Evolutionary conservation across 2,113 vertebrate species (phyloP).

Genomic region (Takifugu flavidus): DNA sequence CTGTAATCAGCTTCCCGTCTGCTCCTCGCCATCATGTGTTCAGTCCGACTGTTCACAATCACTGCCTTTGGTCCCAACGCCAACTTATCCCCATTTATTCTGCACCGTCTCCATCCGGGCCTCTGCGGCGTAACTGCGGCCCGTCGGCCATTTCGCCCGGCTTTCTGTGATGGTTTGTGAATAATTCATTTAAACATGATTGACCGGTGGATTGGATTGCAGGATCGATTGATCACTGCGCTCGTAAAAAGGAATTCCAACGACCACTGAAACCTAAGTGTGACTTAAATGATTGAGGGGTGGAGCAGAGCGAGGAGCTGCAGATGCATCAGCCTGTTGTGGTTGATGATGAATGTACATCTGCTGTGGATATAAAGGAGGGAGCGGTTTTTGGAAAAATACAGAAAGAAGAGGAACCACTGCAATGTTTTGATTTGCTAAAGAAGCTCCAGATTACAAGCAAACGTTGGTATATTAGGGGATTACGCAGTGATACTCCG

Average conservation of each 20-base stretch:
- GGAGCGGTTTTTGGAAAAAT: not conserved
- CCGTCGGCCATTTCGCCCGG: constrained; percentile 45
- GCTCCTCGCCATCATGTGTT: not conserved
- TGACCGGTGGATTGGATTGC: constrained; percentile 66
- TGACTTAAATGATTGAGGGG: constrained; percentile 53
- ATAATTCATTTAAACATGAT: constrained; percentile 71
- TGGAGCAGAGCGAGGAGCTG: constrained; percentile 4
- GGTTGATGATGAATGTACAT: not conserved
- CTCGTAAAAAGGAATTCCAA: constrained; percentile 60
- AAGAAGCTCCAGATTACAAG: not conserved
- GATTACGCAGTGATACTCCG: no score
- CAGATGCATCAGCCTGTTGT: constrained; percentile 6
- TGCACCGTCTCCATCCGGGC: constrained; percentile 21
- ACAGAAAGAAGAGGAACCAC: not conserved
- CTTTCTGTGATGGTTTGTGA: constrained; percentile 54
- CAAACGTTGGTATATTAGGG: no score
- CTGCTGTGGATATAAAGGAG: not conserved
- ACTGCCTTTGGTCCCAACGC: not conserved
- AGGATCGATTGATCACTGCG: constrained; percentile 62
- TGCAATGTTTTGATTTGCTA: not conserved
- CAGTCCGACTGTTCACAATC: not conserved
- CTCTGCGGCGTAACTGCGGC: constrained; percentile 25
- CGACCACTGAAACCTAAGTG: constrained; percentile 59
- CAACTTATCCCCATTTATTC: not conserved
- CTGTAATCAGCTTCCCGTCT: not conserved